Evolutionary conservation across 2,797 vertebrate species (phyloP), one percentile per base, ranked within the genome.

Genomic region (Trachurus trachurus): DNA sequence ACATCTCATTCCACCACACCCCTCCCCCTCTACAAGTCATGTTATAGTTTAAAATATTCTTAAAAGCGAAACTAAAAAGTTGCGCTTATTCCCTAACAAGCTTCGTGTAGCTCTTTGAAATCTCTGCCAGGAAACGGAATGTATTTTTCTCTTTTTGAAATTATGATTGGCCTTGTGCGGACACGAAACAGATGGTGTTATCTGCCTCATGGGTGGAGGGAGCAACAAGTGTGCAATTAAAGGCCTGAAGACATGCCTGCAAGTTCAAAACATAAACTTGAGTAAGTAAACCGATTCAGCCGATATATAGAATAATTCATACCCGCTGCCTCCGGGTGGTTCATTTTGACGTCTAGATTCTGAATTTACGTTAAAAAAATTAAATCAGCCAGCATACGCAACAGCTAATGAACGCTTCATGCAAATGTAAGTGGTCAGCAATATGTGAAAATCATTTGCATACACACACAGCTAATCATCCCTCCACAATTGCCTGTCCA

Each of bases 191-290:
- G 94, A 95, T 95, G 95, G 92, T 87, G 84, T 82, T 81, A 71
- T 90, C 76, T 75, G 70, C 77, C 80, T 85, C 70, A 1, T 53
- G 81, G 71, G 80, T 62, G 78, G 74, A 76, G 63, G 80, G 50
- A 84, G 90, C 93, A 92, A 92, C 93, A 94, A 90, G 89, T 92
- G 90, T 93, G 86, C 92, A 95, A 95, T 94, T 94, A 94, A 88
- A 83, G 76, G 62, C 67, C 89, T n/a, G 79, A 92, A 66, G 80
- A 90, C 73, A 82, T 74, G 74, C 61, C 49, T 74, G 73, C 69
- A 63, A 63, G 71, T 82, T 90, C 74, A 76, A 74, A 84, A 84
- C 72, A 67, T 68, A 68, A 61, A 74, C 63, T 80, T 37, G 0
- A 64, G 54, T 78, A 83, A 65, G 74, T 59, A 84, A 88, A 82